Conservation (phyloP, 2,797 vertebrate genomes). For the Linurgus olivaceus region DNA sequence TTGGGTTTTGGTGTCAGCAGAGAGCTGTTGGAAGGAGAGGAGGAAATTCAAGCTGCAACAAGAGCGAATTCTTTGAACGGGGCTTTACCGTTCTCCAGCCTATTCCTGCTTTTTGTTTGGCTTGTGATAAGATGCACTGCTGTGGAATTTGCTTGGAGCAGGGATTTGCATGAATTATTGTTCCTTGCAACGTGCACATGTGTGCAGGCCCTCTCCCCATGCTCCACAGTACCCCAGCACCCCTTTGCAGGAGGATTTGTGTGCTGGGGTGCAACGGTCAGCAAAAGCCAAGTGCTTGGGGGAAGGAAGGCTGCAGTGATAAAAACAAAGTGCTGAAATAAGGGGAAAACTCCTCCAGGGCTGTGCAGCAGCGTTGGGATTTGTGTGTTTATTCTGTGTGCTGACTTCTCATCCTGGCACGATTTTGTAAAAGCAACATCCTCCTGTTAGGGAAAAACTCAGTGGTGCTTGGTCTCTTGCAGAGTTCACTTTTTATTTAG, state of each 20-base stretch:
- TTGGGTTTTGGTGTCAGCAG: background rate
- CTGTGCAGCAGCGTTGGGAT: accelerated
- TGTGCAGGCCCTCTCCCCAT: background rate
- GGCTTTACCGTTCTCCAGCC: background rate
- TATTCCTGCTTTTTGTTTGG: background rate
- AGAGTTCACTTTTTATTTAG: background rate
- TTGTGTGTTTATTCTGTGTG: accelerated
- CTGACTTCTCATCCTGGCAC: background rate
- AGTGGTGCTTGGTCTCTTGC: background rate
- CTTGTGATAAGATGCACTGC: background rate
- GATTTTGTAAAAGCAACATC: background rate
- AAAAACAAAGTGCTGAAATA: background rate
- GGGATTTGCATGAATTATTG: slow-evolving; percentile 54
- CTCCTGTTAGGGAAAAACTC: background rate
- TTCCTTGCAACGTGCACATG: background rate
- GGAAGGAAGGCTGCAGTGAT: background rate
- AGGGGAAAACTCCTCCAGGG: background rate
- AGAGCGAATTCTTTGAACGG: slow-evolving; percentile 4
- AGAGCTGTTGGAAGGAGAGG: background rate
- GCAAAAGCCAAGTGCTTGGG: background rate
- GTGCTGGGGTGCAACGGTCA: background rate
- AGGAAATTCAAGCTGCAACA: slow-evolving; percentile 48
- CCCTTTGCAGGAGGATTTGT: background rate
- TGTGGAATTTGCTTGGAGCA: slow-evolving; percentile 62
- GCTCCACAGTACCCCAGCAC: accelerated